phyloP scores from a whole-genome alignment of 2,888 invertebrate genomes.

The Aphodius granarius region DNA sequence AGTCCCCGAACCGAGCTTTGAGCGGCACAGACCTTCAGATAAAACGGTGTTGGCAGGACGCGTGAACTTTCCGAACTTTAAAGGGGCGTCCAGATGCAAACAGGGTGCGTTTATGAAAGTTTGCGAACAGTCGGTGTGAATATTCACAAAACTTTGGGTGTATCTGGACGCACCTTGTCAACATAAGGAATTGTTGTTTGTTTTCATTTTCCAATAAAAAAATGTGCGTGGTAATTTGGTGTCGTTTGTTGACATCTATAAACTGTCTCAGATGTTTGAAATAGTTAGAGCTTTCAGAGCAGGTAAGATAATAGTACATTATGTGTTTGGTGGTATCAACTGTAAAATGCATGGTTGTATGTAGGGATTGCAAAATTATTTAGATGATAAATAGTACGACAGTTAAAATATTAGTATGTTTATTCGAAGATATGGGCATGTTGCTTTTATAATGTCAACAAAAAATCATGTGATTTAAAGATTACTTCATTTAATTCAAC shows the following conservation, averaged over 20 bases:
- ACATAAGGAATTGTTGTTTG: neutral
- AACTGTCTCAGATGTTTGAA: neutral
- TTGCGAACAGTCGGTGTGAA: too few relatives aligned
- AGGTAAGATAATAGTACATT: neutral
- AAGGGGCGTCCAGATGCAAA: neutral
- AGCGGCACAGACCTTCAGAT: neutral
- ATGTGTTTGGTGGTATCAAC: neutral
- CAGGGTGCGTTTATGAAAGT: too few relatives aligned
- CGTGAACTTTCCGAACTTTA: neutral
- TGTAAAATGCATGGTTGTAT: neutral
- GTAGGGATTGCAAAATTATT: too few relatives aligned
- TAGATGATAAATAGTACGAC: too few relatives aligned
- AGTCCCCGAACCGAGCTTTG: slow-evolving; percentile 26
- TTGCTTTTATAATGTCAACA: too few relatives aligned
- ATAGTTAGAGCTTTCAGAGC: neutral
- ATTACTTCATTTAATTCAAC: too few relatives aligned
- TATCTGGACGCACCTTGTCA: neutral
- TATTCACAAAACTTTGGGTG: too few relatives aligned
- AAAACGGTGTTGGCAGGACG: neutral
- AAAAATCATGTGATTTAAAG: too few relatives aligned
- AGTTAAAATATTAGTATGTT: too few relatives aligned
- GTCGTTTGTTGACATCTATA: neutral
- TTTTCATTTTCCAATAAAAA: neutral
- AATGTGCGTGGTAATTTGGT: neutral
- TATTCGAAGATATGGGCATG: too few relatives aligned